phyloP scores from a whole-genome alignment of 2,888 invertebrate genomes.

The Nematopogon swammerdamellus region DNA sequence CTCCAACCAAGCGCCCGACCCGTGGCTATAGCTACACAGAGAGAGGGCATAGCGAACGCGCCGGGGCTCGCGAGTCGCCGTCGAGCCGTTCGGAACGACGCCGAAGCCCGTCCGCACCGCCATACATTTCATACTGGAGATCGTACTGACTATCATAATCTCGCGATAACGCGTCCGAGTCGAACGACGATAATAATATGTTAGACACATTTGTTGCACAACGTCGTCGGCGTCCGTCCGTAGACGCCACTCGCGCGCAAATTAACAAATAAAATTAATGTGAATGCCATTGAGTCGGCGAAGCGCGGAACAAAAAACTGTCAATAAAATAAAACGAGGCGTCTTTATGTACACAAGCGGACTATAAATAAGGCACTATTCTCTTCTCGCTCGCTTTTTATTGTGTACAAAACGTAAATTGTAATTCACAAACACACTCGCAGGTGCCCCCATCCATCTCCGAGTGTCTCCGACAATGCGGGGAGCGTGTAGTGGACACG shows the following conservation, averaged over 20 bases:
- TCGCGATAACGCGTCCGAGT: too few relatives aligned
- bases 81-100: constrained; percentile 1
- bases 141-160: too few relatives aligned
- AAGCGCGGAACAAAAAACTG: not conserved
- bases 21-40: constrained; percentile 4
- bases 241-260: not conserved
- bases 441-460: not conserved
- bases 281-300: not conserved
- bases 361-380: not conserved
- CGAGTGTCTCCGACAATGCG: too few relatives aligned
- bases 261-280: not conserved
- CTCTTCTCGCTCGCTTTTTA: not conserved
- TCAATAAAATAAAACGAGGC: not conserved
- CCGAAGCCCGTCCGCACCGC: not conserved
- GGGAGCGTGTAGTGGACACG: too few relatives aligned
- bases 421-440: not conserved
- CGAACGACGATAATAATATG: not conserved
- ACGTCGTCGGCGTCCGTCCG: too few relatives aligned
- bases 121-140: not conserved
- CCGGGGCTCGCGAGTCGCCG: constrained; percentile 6
- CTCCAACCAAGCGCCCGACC: constrained; percentile 7
- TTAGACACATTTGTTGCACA: not conserved
- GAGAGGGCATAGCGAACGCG: constrained; percentile 8
- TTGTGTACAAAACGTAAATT: not conserved
- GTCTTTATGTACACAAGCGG: not conserved